Conservation (phyloP, 2,113 vertebrate genomes). For the Callorhinus ursinus region DNA sequence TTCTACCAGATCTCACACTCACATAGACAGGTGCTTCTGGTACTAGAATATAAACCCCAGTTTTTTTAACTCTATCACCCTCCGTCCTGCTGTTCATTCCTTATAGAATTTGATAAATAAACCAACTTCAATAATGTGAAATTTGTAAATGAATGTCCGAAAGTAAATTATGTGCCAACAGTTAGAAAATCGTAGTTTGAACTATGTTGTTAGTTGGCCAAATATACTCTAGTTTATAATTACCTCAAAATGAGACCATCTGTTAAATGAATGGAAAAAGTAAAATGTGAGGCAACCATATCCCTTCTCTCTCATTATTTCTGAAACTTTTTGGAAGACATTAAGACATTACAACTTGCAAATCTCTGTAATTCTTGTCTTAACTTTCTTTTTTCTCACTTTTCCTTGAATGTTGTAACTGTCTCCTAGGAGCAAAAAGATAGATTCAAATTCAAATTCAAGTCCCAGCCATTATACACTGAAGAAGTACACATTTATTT, state of each 20-base stretch:
- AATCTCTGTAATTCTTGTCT: background rate
- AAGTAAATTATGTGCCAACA: background rate
- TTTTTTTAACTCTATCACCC: background rate
- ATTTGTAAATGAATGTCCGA: conserved; percentile 10
- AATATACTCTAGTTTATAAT: background rate
- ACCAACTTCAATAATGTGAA: background rate
- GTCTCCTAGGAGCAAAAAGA: background rate
- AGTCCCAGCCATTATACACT: background rate
- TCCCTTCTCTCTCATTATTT: background rate
- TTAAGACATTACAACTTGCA: background rate
- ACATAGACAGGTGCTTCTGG: background rate
- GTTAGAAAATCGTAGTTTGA: background rate
- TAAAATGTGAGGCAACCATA: background rate
- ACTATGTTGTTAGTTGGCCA: background rate
- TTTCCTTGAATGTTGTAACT: background rate
- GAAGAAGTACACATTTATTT: background rate
- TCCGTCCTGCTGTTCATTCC: background rate
- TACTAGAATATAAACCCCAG: background rate
- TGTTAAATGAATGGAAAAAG: background rate
- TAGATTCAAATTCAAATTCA: background rate
- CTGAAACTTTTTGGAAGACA: background rate
- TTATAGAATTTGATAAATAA: background rate
- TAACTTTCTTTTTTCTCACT: background rate
- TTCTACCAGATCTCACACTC: background rate
- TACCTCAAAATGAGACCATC: background rate